Evolutionary conservation across 2,888 invertebrate genomes (phyloP).

Genomic region (Colletes collaris): DNA sequence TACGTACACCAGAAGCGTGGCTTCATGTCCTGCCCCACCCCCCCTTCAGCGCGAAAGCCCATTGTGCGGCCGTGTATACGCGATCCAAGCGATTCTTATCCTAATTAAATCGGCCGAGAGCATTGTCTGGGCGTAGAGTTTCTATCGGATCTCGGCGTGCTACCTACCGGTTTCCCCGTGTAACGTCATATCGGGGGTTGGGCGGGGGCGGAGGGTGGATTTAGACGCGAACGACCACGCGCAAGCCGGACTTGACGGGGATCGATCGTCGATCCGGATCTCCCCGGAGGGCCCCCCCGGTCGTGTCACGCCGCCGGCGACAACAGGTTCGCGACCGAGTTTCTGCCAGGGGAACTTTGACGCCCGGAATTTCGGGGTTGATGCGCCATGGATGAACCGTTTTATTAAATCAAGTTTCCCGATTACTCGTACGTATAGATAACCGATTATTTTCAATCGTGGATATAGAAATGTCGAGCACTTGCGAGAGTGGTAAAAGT

Average conservation of each 20-base stretch:
- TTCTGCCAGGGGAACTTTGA: too few relatives aligned
- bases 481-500: too few relatives aligned
- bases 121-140: conserved; percentile 71
- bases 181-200: conserved; percentile 48
- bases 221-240: conserved; percentile 36
- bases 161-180: conserved; percentile 50
- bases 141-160: conserved; percentile 66
- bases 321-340: conserved; percentile 3
- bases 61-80: conserved; percentile 71
- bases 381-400: too few relatives aligned
- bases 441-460: too few relatives aligned
- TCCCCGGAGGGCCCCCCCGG: neutral
- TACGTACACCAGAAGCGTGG: conserved; percentile 64
- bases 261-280: conserved; percentile 50
- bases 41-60: conserved; percentile 44
- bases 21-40: conserved; percentile 33
- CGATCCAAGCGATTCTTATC: conserved; percentile 79
- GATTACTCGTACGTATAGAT: too few relatives aligned
- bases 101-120: conserved; percentile 78
- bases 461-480: too few relatives aligned
- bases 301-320: conserved; percentile 5
- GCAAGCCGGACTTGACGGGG: conserved; percentile 50
- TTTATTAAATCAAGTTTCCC: too few relatives aligned
- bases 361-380: too few relatives aligned
- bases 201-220: conserved; percentile 42